Conservation (phyloP, 2,888 invertebrate species). For the Glyphotaelius pellucidus region DNA sequence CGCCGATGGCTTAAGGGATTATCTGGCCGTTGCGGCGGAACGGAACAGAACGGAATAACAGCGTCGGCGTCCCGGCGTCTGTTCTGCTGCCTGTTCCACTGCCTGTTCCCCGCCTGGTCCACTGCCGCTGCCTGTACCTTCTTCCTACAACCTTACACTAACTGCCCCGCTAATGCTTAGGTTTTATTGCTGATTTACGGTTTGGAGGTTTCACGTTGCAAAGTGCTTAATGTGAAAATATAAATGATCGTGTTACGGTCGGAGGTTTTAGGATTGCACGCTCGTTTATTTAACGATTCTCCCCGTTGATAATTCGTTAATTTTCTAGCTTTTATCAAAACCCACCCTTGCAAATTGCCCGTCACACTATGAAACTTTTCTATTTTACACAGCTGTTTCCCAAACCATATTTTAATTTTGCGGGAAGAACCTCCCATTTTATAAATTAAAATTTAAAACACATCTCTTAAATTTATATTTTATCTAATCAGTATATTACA, state of each 20-base stretch:
- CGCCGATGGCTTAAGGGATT: constrained; percentile 49
- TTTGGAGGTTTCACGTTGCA: constrained; percentile 8
- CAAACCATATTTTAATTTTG: not conserved
- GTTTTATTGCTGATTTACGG: constrained; percentile 36
- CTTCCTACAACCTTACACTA: not conserved
- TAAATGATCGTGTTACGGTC: constrained; percentile 2
- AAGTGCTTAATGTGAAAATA: constrained; percentile 2
- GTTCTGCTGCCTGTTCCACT: not conserved
- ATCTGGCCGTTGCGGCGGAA: constrained; percentile 33
- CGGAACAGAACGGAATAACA: constrained; percentile 17
- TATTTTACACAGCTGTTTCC: not conserved
- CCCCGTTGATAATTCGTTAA: constrained; percentile 2
- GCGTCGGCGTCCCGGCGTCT: constrained; percentile 16
- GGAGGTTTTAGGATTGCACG: constrained; percentile 2
- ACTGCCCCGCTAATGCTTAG: constrained; percentile 3
- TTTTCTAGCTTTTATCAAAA: not conserved
- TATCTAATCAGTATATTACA: too few relatives aligned
- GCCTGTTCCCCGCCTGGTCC: not conserved
- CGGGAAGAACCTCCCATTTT: not conserved
- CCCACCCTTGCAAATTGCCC: not conserved
- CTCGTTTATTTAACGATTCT: not conserved
- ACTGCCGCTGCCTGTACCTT: not conserved
- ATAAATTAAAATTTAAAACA: too few relatives aligned
- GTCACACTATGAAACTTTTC: not conserved
- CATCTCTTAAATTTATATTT: too few relatives aligned